Base-by-base conservation (phyloP, 53 echinoderm and acorn worm species). In the Arbacia lixula region DNA sequence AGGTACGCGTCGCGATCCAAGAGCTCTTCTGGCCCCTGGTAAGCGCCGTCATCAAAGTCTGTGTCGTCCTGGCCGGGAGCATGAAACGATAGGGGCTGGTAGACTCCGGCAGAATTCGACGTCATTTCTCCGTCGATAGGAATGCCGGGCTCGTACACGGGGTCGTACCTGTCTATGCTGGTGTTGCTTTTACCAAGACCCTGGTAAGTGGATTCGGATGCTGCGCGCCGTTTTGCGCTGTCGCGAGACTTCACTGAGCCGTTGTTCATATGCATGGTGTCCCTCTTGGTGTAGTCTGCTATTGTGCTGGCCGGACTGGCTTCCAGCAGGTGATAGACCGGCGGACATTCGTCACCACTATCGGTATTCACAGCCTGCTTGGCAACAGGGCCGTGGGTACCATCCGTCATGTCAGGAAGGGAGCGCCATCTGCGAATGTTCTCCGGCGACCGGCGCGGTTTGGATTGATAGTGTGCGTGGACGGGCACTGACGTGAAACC, bases 401-500 rank as follows among this genome's bases (percentile, higher is more conserved):
- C 64, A n/a, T 63, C 82, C 9, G 82, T 46, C 82, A 81, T 81
- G 46, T 81, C 82, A 5, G 82, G 82, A 9, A 81, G 49, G 11
- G 82, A 81, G n/a, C 52, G 62, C 82, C 82, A 81, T 34, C 49
- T 81, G 30, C 82, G 82, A 0, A 81, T 61, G 42, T 14, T 81
- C 30, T 81, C 63, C 8, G 49, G 82, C 19, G 82, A 63, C 24
- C 52, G 62, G 29, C 82, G 39, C 2, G 41, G 49, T 42, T 33
- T 51, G 34, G 82, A 81, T 16, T 81, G 82, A 36, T 81, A 81
- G 17, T 41, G 64, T 1, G 63, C 82, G 31, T 64, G 50, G 2
- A 81, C 82, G 32, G 82, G 82, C 17, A 81, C 64, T 1, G 64
- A 31, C 9, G 82, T 81, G 33, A 81, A 81, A 3, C 63, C 62